Conservation (phyloP, 2,888 invertebrate genomes). For the Tenthredo notha region DNA sequence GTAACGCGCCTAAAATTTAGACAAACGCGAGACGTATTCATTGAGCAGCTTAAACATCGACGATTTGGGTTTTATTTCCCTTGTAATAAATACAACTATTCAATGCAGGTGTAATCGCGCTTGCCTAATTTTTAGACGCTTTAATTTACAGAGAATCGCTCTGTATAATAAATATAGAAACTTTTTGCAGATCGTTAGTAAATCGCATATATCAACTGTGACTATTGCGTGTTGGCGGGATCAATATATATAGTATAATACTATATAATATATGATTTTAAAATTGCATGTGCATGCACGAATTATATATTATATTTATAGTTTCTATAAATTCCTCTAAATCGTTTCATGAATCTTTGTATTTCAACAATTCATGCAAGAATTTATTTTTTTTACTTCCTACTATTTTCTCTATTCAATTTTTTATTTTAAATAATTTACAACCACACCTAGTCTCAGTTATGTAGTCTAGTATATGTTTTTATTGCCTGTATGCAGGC, state of each 20-base stretch:
- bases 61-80: no score
- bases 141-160: no score
- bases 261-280: background rate
- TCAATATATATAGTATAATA: background rate
- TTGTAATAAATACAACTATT: no score
- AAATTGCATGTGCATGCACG: background rate
- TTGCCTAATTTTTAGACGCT: no score
- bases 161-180: background rate
- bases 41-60: no score
- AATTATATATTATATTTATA: background rate
- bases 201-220: background rate
- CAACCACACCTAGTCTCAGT: no score
- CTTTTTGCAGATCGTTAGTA: background rate
- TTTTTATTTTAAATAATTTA: background rate
- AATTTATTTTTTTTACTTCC: background rate
- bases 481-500: no score
- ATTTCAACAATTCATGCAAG: no score
- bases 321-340: background rate
- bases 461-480: background rate
- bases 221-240: background rate
- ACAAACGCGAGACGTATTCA: no score
- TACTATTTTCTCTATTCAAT: background rate
- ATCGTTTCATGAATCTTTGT: background rate
- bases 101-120: no score
- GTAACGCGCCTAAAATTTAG: no score